Percentiles rank a stretch among this genome's conserved stretches.
phyloP scores from a whole-genome alignment of 2,888 invertebrate genomes.

The Yponomeuta evonymella region DNA sequence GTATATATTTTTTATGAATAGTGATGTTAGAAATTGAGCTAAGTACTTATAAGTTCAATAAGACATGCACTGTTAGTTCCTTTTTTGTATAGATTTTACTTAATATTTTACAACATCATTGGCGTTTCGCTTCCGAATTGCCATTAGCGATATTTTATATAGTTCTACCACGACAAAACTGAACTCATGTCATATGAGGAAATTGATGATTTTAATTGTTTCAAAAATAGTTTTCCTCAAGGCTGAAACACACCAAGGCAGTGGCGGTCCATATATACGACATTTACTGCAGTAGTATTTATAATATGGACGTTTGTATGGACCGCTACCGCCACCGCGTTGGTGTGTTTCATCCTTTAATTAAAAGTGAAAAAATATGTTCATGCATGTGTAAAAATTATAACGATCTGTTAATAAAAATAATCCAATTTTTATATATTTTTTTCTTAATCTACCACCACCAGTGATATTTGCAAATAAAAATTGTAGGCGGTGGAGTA shows the following conservation, averaged over 20 bases:
- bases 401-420: slow-evolving; percentile 69
- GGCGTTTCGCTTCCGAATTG: background rate
- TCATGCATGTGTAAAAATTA: slow-evolving; percentile 49
- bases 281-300: too few species aligned
- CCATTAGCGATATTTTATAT: background rate
- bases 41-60: slow-evolving; percentile 1
- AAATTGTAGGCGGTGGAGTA: too few species aligned
- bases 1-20: slow-evolving; percentile 1
- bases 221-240: background rate
- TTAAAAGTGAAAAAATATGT: slow-evolving; percentile 21
- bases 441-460: background rate
- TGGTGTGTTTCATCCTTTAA: background rate
- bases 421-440: slow-evolving; percentile 45
- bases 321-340: too few species aligned
- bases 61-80: slow-evolving; percentile 65
- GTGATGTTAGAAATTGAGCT: slow-evolving; percentile 1
- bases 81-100: slow-evolving; percentile 58
- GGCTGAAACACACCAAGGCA: too few species aligned
- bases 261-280: too few species aligned
- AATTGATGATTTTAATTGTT: background rate
- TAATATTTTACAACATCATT: slow-evolving; percentile 11
- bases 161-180: background rate
- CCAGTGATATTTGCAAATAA: too few species aligned
- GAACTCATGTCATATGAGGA: background rate
- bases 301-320: too few species aligned